Conservation (phyloP, 2,888 invertebrate species). For the Phortica magna region DNA sequence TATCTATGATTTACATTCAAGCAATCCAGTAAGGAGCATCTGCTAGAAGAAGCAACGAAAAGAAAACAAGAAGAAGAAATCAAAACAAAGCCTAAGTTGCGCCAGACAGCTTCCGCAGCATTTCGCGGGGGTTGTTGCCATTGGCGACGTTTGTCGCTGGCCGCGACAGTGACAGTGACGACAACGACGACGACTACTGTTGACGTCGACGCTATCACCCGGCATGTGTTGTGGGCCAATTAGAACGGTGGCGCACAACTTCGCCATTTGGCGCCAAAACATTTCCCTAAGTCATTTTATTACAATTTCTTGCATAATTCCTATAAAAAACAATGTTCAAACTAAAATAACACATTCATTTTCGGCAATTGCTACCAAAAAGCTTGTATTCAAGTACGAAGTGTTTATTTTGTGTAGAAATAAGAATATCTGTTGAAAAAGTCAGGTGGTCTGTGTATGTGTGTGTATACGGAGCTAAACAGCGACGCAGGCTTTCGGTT, state of each 20-base stretch:
- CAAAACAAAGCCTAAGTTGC: constrained; percentile 26
- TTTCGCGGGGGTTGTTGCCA: constrained; percentile 7
- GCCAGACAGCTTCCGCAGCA: constrained; percentile 28
- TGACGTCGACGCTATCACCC: constrained; percentile 38
- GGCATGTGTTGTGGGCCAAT: constrained; percentile 45
- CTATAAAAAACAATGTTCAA: not conserved
- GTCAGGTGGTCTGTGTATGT: not conserved
- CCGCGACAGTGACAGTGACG: constrained; percentile 40
- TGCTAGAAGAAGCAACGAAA: not conserved
- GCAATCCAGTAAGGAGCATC: not conserved
- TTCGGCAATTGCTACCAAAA: no score
- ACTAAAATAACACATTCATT: not conserved
- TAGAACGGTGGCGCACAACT: constrained; percentile 48
- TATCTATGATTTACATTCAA: no score
- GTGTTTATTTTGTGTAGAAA: not conserved
- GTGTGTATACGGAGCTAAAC: not conserved
- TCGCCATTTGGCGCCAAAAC: constrained; percentile 23
- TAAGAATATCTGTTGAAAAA: not conserved
- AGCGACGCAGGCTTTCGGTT: constrained; percentile 27
- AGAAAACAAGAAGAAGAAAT: constrained; percentile 21
- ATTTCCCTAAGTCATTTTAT: not conserved
- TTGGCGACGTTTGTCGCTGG: constrained; percentile 12
- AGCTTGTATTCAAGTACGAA: not conserved
- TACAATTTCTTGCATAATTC: not conserved
- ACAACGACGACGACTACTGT: constrained; percentile 24